Percentiles rank a stretch among this genome's conserved stretches.
Evolutionary conservation across 2,113 vertebrate species (phyloP).

Genomic region (Psilopsiagon aurifrons): DNA sequence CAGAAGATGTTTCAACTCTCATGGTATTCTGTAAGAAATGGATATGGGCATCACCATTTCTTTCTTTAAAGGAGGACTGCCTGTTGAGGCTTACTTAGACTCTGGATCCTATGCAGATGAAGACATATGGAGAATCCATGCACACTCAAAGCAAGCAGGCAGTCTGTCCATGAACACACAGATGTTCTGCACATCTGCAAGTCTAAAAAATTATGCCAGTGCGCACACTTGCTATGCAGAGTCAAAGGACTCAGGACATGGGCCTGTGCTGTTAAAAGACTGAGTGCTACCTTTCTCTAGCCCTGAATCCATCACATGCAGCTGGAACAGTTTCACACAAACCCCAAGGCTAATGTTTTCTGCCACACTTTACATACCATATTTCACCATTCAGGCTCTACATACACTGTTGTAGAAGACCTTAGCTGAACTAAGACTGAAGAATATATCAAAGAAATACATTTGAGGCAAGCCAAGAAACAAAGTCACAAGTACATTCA

Average conservation of each 20-base stretch:
- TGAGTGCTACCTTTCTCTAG: not conserved
- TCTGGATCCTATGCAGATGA: not conserved
- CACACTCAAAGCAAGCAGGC: not conserved
- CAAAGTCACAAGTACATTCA: not conserved
- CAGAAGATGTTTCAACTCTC: not conserved
- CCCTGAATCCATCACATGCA: accelerated
- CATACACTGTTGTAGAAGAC: not conserved
- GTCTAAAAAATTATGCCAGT: not conserved
- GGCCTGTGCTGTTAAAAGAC: not conserved
- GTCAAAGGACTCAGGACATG: not conserved
- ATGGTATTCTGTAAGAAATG: not conserved
- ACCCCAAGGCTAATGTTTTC: not conserved
- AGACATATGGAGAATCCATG: not conserved
- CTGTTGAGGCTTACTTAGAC: not conserved
- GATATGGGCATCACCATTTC: not conserved
- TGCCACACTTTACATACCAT: accelerated
- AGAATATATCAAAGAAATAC: not conserved
- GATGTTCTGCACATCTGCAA: not conserved
- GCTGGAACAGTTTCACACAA: not conserved
- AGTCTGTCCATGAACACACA: not conserved
- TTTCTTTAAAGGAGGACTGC: not conserved
- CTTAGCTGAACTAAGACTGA: not conserved
- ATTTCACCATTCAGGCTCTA: not conserved
- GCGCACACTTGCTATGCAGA: not conserved
- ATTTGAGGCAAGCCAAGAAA: not conserved